These are phyloP conservation scores for Liodrosophila aerea DNA, from an alignment of 2,888 invertebrate genomes.

Conservation along the genomic window DNA sequence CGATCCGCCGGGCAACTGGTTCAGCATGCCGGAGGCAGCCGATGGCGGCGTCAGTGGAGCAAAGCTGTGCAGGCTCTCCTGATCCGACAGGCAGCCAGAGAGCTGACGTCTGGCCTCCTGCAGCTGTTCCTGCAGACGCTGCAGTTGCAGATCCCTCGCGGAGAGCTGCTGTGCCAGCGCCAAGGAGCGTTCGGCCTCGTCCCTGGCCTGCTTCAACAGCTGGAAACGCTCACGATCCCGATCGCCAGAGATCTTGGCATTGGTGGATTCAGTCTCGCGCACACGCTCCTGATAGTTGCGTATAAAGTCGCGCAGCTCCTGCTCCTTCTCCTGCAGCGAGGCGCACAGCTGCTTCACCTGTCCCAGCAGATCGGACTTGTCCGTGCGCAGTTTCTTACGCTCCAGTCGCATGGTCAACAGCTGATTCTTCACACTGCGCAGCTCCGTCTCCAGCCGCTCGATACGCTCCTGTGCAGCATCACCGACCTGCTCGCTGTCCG, in stretches of 20 bases:
- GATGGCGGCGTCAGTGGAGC: slow-evolving; percentile 86
- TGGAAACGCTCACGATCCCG: slow-evolving; percentile 95
- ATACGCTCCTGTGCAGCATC: slow-evolving; percentile 80
- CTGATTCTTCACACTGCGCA: slow-evolving; percentile 81
- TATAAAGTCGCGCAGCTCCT: slow-evolving; percentile 95
- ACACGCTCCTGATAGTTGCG: slow-evolving; percentile 96
- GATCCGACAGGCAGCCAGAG: slow-evolving; percentile 92
- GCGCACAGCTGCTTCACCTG: slow-evolving; percentile 97
- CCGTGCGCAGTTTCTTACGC: slow-evolving; percentile 94
- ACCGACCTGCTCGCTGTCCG: slow-evolving; percentile 39
- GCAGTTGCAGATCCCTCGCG: slow-evolving; percentile 92
- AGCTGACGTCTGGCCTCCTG: slow-evolving; percentile 91
- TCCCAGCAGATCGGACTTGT: slow-evolving; percentile 95
- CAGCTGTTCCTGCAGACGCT: slow-evolving; percentile 92
- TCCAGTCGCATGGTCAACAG: slow-evolving; percentile 91
- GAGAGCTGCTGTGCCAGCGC: slow-evolving; percentile 94
- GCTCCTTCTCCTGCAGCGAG: slow-evolving; percentile 96
- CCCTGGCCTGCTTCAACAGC: slow-evolving; percentile 92
- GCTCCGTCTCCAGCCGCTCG: slow-evolving; percentile 83
- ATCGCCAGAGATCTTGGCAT: slow-evolving; percentile 86
- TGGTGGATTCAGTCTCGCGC: slow-evolving; percentile 88
- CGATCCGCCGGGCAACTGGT: slow-evolving; percentile 82
- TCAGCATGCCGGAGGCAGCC: slow-evolving; percentile 83
- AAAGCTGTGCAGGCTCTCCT: slow-evolving; percentile 90
- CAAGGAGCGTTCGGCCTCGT: slow-evolving; percentile 94